Conservation (phyloP, 2,888 invertebrate genomes). For the Sphaerophoria rueppellii region DNA sequence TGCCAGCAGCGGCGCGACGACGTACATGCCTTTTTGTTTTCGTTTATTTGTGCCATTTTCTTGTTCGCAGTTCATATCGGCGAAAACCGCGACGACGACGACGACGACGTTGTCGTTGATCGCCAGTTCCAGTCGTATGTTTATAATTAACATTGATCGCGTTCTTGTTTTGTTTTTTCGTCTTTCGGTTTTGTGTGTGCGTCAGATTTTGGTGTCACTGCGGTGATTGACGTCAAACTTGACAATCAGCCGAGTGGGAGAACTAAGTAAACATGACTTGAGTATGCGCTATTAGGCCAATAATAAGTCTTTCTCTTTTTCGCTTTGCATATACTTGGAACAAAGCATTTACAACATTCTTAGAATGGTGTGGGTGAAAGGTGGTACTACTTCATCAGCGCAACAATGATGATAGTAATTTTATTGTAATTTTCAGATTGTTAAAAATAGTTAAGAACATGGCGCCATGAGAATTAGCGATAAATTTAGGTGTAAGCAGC, state of each 20-base stretch:
- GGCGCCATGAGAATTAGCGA: too few species aligned
- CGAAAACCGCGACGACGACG: too few species aligned
- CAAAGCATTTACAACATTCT: too few species aligned
- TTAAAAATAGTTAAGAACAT: too few species aligned
- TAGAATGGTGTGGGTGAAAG: too few species aligned
- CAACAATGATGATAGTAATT: background rate
- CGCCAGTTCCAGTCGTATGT: constrained; percentile 35
- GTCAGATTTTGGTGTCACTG: constrained; percentile 75
- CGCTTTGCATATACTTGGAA: background rate
- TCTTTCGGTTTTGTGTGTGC: constrained; percentile 72
- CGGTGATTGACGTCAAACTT: constrained; percentile 76
- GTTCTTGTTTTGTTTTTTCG: constrained; percentile 67
- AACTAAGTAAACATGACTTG: constrained; percentile 57
- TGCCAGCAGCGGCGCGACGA: background rate
- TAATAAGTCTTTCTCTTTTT: constrained; percentile 24
- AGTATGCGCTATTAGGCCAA: background rate
- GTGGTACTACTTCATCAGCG: background rate
- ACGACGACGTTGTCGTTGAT: background rate
- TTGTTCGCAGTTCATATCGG: constrained; percentile 35
- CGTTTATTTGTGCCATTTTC: background rate
- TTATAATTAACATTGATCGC: constrained; percentile 70
- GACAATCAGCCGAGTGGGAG: constrained; percentile 74
- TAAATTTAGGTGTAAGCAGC: too few species aligned
- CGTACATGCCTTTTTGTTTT: constrained; percentile 20
- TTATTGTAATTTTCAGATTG: too few species aligned